Evolutionary conservation across 2,888 invertebrate species (phyloP).

Genomic region (Vandiemenella viatica): DNA sequence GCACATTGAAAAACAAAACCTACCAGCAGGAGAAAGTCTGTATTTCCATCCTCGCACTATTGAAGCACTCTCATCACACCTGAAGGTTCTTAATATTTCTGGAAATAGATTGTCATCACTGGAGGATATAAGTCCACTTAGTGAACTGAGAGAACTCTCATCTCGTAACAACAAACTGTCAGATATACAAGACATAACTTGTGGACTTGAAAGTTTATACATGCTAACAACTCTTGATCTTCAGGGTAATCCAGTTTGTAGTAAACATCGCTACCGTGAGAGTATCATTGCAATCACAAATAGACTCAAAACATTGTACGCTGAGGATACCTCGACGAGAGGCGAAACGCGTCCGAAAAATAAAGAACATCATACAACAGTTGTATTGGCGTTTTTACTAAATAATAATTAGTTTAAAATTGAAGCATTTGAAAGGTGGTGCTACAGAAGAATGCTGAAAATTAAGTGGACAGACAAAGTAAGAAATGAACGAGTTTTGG

Average conservation of each 20-base stretch:
- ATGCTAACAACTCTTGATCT: constrained; percentile 40
- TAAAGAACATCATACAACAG: no score
- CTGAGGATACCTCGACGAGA: no score
- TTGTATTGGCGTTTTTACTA: no score
- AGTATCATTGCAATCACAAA: constrained; percentile 46
- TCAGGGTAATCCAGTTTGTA: constrained; percentile 46
- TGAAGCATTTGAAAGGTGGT: no score
- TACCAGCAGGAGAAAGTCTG: constrained; percentile 38
- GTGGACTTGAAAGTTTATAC: constrained; percentile 38
- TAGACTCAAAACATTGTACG: no score
- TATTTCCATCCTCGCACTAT: constrained; percentile 52
- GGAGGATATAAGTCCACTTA: constrained; percentile 16
- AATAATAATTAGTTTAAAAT: no score
- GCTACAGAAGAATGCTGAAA: no score
- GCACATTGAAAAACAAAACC: constrained; percentile 49
- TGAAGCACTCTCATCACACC: constrained; percentile 35
- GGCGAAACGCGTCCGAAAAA: no score
- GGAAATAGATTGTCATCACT: constrained; percentile 20
- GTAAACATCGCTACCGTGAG: constrained; percentile 48
- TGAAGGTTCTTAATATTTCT: constrained; percentile 45
- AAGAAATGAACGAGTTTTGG: no score
- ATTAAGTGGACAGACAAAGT: no score
- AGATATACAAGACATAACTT: constrained; percentile 37
- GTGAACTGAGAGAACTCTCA: constrained; percentile 10
- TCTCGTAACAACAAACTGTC: constrained; percentile 25